These are phyloP conservation scores for Poicephalus meyeri DNA, from an alignment of 2,113 vertebrate genomes.

Conservation along the genomic window DNA sequence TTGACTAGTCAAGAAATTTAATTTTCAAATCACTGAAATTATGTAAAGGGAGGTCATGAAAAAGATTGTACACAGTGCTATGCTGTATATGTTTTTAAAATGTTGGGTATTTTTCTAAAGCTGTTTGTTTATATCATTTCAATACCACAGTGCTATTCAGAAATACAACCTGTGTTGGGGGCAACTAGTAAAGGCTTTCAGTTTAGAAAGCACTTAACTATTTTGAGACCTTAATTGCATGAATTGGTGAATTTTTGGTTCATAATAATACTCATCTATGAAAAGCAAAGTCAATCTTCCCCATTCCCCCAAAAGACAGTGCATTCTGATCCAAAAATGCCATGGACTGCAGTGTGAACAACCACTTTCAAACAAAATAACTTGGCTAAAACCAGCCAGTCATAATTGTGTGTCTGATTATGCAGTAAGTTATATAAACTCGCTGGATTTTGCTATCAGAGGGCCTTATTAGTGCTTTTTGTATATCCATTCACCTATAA, in stretches of 20 bases:
- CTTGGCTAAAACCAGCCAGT: not conserved
- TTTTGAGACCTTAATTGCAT: not conserved
- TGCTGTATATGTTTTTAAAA: not conserved
- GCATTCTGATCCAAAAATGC: not conserved
- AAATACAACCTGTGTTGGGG: not conserved
- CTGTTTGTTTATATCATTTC: not conserved
- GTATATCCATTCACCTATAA: not conserved
- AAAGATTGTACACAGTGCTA: not conserved
- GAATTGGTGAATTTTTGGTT: not conserved
- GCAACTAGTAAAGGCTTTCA: not conserved
- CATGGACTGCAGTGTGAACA: not conserved
- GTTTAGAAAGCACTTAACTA: not conserved
- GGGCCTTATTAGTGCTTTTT: not conserved
- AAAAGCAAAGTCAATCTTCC: not conserved
- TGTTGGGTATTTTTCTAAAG: not conserved
- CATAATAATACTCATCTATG: not conserved
- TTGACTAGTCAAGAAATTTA: conserved; percentile 65
- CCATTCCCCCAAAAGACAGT: not conserved
- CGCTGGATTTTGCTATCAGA: not conserved
- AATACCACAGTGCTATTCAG: not conserved
- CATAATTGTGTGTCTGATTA: not conserved
- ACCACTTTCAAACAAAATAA: not conserved
- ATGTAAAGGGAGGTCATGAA: conserved; percentile 53
- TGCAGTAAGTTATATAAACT: not conserved
- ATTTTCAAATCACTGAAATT: conserved; percentile 65